Evolutionary conservation across 2,797 vertebrate species (phyloP), one percentile per base, ranked within the genome.

Genomic region (Fistularia commersonii): DNA sequence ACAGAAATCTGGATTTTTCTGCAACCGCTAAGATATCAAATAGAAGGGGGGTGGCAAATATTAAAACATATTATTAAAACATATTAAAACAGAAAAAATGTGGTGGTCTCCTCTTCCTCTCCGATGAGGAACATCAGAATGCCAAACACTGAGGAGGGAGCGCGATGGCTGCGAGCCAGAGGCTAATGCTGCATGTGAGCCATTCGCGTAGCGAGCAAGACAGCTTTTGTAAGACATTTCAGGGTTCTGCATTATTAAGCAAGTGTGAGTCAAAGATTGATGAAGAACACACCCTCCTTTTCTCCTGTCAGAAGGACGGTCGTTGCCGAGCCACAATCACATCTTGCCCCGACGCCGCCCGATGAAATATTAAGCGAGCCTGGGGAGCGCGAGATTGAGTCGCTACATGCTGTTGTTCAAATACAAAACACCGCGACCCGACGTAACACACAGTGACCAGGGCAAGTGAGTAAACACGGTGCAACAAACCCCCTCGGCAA

Each of bases 151-250:
- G 54, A 49, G 51, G 13, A 8, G 40, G 44, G 47, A 65, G 52
- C n/a, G 23, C 58, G 38, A 10, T 50, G 66, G 60, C 77, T 51
- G 1, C 2, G 33, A 46, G 45, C 63, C 72, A 77, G 57, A 60
- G 71, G 69, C 61, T 60, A 69, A 57, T 13, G 6, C 39, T 32
- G 41, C 0, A 4, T 53, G 54, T 64, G 51, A 41, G 53, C 55
- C 41, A 11, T 46, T 61, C 45, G 53, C 57, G 50, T 64, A 50
- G 52, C 43, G 54, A 71, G 59, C 72, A 51, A 53, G 58, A 57
- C 49, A 57, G 53, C 57, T 65, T 72, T 79, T 80, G 71, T 83
- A 74, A 67, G 68, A 81, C 81, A 79, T 80, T 79, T 75, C 63
- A 63, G 59, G 38, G 32, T 65, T 59, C 54, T 87, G 64, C 66